Evolutionary conservation across 2,888 invertebrate genomes (phyloP), one percentile per base, ranked within the genome.

Genomic region (Danaus chrysippus): DNA sequence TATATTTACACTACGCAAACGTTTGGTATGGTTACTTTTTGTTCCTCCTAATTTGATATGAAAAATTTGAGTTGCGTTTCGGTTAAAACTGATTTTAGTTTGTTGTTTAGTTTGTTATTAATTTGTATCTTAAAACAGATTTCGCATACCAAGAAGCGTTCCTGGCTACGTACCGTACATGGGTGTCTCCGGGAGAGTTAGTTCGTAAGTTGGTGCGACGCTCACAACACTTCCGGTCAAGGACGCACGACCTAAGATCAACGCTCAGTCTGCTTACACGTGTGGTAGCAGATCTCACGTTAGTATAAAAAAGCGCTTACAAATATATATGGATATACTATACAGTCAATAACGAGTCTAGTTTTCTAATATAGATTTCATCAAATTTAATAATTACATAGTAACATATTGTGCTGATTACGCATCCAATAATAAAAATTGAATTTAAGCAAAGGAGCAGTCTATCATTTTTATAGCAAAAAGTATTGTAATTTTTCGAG

Each of bases 141-240:
- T 96, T 97, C 87, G 93, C 96, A 84, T 98, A 97, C 90, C 97
- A 98, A 92, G 99, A 99, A 92, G 99, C 99, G 69, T 99, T 99
- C 91, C 93, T 99, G 73, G 97, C 98, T 60, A 99, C 99, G 65
- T 99, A 99, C 90, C 93, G 99, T 73, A 99, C 98, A 66, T 98
- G 99, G 91, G 95, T 99, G 81, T 92, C 96, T 65, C 97, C 99
- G 23, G 89, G 94, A 76, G 96, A 96, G 71, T 92, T 99, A 71
- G 94, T 98, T 71, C 94, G 94, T 77, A 97, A 98, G 78, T 91
- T 99, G 62, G 94, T 97, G 78, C 93, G 95, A 78, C 83, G 91
- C 69, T 88, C 93, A 94, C 75, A 96, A 93, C 91, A 94, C 94
- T 81, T 92, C 75, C 77, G 83, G 10, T 67, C 84, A 74, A 79